These are phyloP conservation scores for Scotopteryx bipunctaria DNA, from an alignment of 2,888 invertebrate species.

Conservation along the genomic window DNA sequence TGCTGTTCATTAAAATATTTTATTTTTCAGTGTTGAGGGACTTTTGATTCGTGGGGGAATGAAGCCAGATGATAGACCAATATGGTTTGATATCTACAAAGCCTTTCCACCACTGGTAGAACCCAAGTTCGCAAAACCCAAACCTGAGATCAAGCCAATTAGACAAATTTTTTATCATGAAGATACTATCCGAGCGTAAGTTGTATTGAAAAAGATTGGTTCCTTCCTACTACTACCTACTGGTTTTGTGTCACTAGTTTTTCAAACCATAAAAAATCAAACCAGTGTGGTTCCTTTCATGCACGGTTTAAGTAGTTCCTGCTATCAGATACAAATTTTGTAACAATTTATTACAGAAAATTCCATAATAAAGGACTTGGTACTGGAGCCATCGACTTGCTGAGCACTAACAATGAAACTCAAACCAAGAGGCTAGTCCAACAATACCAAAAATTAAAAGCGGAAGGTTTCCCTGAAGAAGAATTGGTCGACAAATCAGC, in stretches of 20 bases:
- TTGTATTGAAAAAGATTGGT: slow-evolving; percentile 29
- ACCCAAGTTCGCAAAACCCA: slow-evolving; percentile 89
- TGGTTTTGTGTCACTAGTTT: no score
- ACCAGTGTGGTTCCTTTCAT: no score
- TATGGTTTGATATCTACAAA: slow-evolving; percentile 97
- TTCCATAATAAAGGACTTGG: slow-evolving; percentile 85
- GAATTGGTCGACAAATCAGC: slow-evolving; percentile 73
- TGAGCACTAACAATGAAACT: slow-evolving; percentile 75
- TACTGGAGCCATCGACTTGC: slow-evolving; percentile 80
- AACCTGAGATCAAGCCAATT: slow-evolving; percentile 83
- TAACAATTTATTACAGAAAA: slow-evolving; percentile 81
- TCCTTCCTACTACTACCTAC: no score
- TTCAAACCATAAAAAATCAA: no score
- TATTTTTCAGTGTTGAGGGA: slow-evolving; percentile 88
- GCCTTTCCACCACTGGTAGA: slow-evolving; percentile 94
- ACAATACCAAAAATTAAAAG: slow-evolving; percentile 83
- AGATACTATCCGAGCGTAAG: slow-evolving; percentile 93
- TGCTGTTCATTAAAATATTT: background rate
- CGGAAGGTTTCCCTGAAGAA: slow-evolving; percentile 78
- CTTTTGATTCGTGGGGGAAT: slow-evolving; percentile 91
- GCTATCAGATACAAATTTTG: no score
- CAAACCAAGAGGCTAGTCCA: slow-evolving; percentile 85
- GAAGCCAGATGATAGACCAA: slow-evolving; percentile 91
- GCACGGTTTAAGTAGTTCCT: no score
- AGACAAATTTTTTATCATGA: slow-evolving; percentile 91